Evolutionary conservation across 2,113 vertebrate species (phyloP), one percentile per base, ranked within the genome.

Genomic region (Dicaeum eximium): DNA sequence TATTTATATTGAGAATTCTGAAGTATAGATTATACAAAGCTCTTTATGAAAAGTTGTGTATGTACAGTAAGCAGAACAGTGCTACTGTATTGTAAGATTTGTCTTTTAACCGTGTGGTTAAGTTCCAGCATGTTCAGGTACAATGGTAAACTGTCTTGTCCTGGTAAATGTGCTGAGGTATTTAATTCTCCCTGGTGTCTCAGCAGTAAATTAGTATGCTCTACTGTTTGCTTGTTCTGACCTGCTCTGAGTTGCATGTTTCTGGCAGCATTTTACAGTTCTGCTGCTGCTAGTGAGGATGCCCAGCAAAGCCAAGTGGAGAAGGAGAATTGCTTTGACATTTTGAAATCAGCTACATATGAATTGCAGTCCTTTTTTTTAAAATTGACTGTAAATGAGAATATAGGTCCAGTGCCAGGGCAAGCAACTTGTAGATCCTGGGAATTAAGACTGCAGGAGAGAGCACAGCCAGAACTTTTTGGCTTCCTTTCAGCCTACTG

Each of bases 51-150:
- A 64, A 62, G 4, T 25, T 58, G 2, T 27, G 2, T 51, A 11
- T 0, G 0, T 56, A 13, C 15, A 21, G 13, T 64, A 80, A 65
- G 22, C 57, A 15, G 19, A 93, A 25, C 16, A 25, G 6, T 24
- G 10, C 8, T 81, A 6, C 6, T 65, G 4, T 69, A 20, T 79
- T n/a, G 48, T 84, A 23, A 56, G 22, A 58, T 88, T 71, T 77
- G 27, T 78, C 57, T 92, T 88, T 45, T 50, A 77, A 82, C 30
- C 30, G 7, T 77, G 42, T 42, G 17, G 69, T 64, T 89, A 51
- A 91, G 91, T 95, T 96, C 44, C 33, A 73, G 70, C 84, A 82
- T 58, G 74, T 92, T 91, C 54, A 69, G 61, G 54, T 95, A 65
- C 50, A 38, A 13, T 20, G 33, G 23, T 82, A 85, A 88, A 48